Percentiles rank a stretch among this genome's conserved stretches.
Evolutionary conservation across 2,113 vertebrate species (phyloP).

Genomic region (Pampusana beccarii): DNA sequence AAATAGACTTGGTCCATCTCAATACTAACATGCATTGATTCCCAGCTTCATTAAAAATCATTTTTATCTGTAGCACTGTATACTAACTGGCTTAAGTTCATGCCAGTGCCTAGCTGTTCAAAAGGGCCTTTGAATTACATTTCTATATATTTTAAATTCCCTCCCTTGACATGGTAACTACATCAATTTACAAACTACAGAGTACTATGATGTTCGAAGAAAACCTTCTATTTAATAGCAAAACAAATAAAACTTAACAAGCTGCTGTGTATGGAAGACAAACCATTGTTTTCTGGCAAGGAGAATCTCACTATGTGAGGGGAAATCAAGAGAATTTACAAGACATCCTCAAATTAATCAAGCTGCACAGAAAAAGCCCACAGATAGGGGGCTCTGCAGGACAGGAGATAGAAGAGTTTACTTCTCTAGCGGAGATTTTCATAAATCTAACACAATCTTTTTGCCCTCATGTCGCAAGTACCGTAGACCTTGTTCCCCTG

Average conservation of each 20-base stretch:
- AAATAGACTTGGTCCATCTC: background rate
- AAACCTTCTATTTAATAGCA: background rate
- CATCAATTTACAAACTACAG: background rate
- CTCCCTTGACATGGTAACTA: background rate
- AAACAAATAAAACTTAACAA: background rate
- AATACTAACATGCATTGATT: background rate
- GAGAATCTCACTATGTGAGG: background rate
- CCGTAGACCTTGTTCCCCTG: constrained; percentile 32
- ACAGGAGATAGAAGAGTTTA: constrained; percentile 21
- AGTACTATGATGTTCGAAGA: background rate
- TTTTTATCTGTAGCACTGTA: background rate
- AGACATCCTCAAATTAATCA: background rate
- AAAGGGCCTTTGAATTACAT: background rate
- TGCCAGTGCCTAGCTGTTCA: background rate
- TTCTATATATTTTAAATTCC: background rate
- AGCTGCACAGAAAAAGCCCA: background rate
- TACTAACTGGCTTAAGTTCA: background rate
- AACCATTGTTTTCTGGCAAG: background rate
- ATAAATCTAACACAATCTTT: constrained; percentile 40
- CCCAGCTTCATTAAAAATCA: background rate
- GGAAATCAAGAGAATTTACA: background rate
- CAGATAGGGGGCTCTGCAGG: constrained; percentile 65
- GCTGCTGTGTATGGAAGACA: background rate
- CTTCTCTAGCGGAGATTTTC: background rate
- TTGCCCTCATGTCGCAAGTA: constrained; percentile 9